phyloP scores from a whole-genome alignment of 2,113 vertebrate species.

The Tragelaphus strepsiceros region DNA sequence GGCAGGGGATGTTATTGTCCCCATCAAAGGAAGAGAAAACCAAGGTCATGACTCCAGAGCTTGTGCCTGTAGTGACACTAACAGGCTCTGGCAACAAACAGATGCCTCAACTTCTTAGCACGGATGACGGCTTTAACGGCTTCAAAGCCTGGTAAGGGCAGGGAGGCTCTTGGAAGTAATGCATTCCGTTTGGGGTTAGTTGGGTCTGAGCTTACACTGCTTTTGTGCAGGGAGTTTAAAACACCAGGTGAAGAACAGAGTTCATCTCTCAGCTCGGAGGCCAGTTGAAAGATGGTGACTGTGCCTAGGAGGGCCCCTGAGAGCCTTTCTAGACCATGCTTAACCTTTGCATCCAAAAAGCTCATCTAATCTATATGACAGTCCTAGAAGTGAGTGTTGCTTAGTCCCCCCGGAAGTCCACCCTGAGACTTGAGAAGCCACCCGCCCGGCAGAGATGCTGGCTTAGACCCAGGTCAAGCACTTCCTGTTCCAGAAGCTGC shows the following conservation, averaged over 20 bases:
- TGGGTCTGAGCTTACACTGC: background rate
- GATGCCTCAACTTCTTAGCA: background rate
- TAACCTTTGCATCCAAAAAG: background rate
- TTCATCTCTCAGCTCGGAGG: background rate
- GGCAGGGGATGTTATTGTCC: background rate
- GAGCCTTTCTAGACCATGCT: background rate
- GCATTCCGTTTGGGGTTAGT: background rate
- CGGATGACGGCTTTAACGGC: background rate
- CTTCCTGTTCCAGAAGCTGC: background rate
- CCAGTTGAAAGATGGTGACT: background rate
- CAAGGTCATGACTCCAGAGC: background rate
- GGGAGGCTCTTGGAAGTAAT: background rate
- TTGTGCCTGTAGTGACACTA: background rate
- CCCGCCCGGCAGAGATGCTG: background rate
- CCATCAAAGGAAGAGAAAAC: background rate
- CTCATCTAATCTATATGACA: background rate
- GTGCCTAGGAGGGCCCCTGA: background rate
- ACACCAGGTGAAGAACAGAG: background rate
- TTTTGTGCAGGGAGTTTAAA: background rate
- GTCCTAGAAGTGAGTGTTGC: background rate
- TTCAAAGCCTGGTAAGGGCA: background rate
- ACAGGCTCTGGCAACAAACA: background rate
- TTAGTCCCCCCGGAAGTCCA: background rate
- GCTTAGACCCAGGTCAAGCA: background rate
- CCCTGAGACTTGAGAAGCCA: background rate